A percentile compares a stretch with the other conserved stretches of the same genome.
phyloP scores from a whole-genome alignment of 2,797 vertebrate species.

The Falco berigora region DNA sequence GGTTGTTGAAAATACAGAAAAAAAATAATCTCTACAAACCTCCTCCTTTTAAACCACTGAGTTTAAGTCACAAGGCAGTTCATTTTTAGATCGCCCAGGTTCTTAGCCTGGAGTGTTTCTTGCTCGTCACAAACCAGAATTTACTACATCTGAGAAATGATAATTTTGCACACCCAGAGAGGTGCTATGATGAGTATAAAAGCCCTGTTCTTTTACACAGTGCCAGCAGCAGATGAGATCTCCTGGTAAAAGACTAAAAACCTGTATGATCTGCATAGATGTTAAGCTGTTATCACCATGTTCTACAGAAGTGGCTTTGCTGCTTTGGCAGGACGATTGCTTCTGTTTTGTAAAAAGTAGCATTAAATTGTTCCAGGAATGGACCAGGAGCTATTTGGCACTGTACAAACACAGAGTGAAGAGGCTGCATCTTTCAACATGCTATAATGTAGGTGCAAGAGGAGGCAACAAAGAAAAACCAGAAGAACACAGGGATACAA shows the following conservation, averaged over 20 bases:
- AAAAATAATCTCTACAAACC: neutral
- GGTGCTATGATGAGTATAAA: neutral
- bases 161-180: neutral
- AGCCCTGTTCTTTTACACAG: neutral
- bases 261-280: neutral
- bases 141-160: neutral
- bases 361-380: neutral
- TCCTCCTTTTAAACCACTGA: neutral
- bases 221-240: neutral
- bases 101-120: neutral
- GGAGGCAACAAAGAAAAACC: neutral
- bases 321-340: neutral
- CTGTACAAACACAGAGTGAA: neutral
- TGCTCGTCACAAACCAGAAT: neutral
- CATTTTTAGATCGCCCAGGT: neutral
- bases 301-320: neutral
- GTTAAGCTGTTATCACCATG: neutral
- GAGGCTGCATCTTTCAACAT: neutral
- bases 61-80: neutral
- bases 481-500: neutral
- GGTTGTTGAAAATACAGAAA: neutral
- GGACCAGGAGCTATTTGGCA: neutral
- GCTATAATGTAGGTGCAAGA: neutral
- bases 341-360: neutral
- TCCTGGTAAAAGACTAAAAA: neutral